These are phyloP conservation scores for Neotoxoptera formosana DNA, from an alignment of 1,140 invertebrate genomes.

Conservation along the genomic window DNA sequence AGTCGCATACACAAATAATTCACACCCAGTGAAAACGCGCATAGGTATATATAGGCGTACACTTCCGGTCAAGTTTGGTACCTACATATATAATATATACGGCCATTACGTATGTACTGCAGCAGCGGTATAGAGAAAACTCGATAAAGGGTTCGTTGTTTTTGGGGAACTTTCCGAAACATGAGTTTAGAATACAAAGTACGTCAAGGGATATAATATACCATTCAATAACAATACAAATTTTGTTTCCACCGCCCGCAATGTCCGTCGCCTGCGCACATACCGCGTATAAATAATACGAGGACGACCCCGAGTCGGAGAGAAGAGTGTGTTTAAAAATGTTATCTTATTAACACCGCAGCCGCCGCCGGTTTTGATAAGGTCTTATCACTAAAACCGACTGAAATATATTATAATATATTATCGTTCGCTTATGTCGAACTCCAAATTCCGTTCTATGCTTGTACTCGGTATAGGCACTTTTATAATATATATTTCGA, in stretches of 20 bases:
- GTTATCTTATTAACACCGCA: background rate
- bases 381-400: background rate
- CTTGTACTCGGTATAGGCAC: no score
- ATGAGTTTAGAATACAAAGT: conserved; percentile 40
- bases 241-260: conserved; percentile 14
- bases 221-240: conserved; percentile 25
- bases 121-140: background rate
- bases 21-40: background rate
- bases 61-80: conserved; percentile 37
- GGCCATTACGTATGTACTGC: conserved; percentile 14
- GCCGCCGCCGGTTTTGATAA: background rate
- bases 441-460: no score
- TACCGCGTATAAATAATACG: background rate
- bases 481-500: background rate
- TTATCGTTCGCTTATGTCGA: background rate
- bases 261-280: background rate
- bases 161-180: conserved; percentile 29
- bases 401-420: background rate
- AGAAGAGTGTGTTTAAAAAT: background rate
- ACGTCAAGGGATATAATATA: background rate
- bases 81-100: no score
- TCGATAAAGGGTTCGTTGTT: conserved; percentile 46
- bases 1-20: conserved; percentile 41
- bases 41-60: background rate
- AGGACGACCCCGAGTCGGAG: background rate